Conservation (phyloP, 1,140 invertebrate species). For the Harlomillsia oculata region DNA sequence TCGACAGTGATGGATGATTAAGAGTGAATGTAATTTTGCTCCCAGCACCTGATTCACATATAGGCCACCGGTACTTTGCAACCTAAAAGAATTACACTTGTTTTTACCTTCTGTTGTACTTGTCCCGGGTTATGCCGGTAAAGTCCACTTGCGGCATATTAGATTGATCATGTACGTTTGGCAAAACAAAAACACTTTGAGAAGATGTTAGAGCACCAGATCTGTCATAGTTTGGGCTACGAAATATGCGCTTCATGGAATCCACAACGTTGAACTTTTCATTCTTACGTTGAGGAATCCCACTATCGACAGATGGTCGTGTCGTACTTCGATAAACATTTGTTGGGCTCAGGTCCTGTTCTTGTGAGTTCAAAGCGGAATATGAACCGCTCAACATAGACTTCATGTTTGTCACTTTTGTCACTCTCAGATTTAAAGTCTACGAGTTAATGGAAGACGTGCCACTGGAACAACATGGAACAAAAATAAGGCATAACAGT, state of each 20-base stretch:
- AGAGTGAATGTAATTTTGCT: background rate
- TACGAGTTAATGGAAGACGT: conserved; percentile 1
- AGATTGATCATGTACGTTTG: conserved; percentile 31
- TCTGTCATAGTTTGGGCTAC: conserved; percentile 12
- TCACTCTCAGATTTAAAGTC: background rate
- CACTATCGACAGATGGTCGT: conserved; percentile 32
- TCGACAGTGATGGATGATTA: background rate
- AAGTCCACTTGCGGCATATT: conserved; percentile 4
- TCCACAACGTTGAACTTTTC: conserved; percentile 30
- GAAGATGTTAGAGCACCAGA: conserved; percentile 22
- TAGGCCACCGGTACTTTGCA: no score
- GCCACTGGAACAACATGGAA: background rate
- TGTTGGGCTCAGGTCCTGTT: conserved; percentile 17
- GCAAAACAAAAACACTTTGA: conserved; percentile 34
- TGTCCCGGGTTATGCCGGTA: conserved; percentile 27
- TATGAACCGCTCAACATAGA: conserved; percentile 34
- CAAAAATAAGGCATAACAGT: no score
- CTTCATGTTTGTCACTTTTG: conserved; percentile 23
- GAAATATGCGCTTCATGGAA: conserved; percentile 29
- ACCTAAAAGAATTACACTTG: no score
- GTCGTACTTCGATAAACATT: conserved; percentile 34
- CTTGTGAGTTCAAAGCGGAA: conserved; percentile 32
- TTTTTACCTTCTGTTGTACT: conserved; percentile 28
- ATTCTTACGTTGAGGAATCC: conserved; percentile 8
- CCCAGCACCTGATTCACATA: background rate